phyloP scores from a whole-genome alignment of 2,888 invertebrate genomes.

The Lucinisca nassula region DNA sequence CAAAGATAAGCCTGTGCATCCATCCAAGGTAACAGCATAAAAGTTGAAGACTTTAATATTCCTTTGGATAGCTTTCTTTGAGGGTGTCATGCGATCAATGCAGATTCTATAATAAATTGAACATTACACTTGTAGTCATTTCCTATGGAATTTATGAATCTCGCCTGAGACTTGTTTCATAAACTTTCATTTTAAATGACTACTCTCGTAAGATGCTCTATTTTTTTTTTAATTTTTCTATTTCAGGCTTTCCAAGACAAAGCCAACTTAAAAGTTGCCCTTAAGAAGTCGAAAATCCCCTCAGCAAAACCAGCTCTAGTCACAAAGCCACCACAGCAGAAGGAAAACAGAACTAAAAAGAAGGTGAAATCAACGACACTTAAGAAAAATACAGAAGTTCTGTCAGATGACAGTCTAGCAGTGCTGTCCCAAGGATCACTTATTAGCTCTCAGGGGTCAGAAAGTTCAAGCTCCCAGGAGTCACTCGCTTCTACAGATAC shows the following conservation, averaged over 20 bases:
- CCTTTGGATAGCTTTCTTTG: too few species aligned
- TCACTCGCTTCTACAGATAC: conserved; percentile 35
- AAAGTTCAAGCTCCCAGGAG: conserved; percentile 68
- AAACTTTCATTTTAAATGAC: too few species aligned
- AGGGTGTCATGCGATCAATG: too few species aligned
- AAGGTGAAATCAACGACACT: conserved; percentile 38
- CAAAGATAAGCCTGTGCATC: too few species aligned
- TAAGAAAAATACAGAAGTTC: conserved; percentile 29
- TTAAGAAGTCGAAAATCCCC: conserved; percentile 68
- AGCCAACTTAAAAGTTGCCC: conserved; percentile 63
- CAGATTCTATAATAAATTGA: too few species aligned
- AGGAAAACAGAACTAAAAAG: conserved; percentile 56
- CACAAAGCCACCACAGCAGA: conserved; percentile 32
- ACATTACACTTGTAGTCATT: too few species aligned
- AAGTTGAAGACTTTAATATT: too few species aligned
- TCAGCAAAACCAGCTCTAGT: conserved; percentile 41
- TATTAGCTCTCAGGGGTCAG: conserved; percentile 52
- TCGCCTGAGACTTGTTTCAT: too few species aligned
- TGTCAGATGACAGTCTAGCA: conserved; percentile 53
- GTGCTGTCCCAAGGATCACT: conserved; percentile 62
- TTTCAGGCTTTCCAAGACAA: conserved; percentile 72
- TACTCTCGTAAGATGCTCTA: too few species aligned
- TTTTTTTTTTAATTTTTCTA: background rate
- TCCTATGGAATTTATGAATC: too few species aligned
- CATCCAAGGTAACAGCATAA: too few species aligned